These are phyloP conservation scores for Ophioderma brevispina DNA, from an alignment of 35 echinoderm and acorn worm genomes.

Conservation along the genomic window DNA sequence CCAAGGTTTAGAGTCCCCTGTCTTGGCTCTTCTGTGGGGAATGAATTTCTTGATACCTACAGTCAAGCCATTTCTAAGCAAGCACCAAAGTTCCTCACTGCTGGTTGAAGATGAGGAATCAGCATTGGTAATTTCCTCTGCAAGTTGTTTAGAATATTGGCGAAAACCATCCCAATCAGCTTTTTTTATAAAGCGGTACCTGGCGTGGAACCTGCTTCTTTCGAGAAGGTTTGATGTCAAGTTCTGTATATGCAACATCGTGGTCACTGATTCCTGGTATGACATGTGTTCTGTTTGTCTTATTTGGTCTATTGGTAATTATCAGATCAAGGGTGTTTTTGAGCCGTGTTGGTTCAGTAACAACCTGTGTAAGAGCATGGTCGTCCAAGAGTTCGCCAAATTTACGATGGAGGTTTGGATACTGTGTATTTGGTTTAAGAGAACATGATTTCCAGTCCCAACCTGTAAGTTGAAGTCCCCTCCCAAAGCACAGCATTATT, in stretches of 20 bases:
- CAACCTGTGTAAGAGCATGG: constrained; percentile 9
- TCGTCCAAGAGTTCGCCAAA: constrained; percentile 2
- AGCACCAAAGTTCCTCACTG: not conserved
- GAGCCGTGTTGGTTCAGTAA: not conserved
- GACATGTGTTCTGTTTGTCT: not conserved
- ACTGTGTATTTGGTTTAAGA: not conserved
- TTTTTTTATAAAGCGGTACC: constrained; percentile 15
- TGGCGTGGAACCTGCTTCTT: constrained; percentile 5
- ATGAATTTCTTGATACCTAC: not conserved
- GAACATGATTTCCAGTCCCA: not conserved
- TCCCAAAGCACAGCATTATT: not conserved
- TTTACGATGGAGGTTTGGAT: not conserved
- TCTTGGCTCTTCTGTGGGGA: not conserved
- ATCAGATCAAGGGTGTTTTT: not conserved
- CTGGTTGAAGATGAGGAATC: not conserved
- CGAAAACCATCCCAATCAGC: not conserved
- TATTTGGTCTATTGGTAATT: not conserved
- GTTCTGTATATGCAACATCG: not conserved
- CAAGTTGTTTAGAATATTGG: too few species aligned
- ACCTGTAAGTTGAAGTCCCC: constrained; percentile 17
- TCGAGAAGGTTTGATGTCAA: constrained; percentile 5
- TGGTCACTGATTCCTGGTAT: not conserved
- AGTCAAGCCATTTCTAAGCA: not conserved
- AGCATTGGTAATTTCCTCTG: not conserved
- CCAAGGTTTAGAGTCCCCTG: not conserved